These are phyloP conservation scores for Drosophila atripex DNA, from an alignment of 2,888 invertebrate species.

Conservation along the genomic window DNA sequence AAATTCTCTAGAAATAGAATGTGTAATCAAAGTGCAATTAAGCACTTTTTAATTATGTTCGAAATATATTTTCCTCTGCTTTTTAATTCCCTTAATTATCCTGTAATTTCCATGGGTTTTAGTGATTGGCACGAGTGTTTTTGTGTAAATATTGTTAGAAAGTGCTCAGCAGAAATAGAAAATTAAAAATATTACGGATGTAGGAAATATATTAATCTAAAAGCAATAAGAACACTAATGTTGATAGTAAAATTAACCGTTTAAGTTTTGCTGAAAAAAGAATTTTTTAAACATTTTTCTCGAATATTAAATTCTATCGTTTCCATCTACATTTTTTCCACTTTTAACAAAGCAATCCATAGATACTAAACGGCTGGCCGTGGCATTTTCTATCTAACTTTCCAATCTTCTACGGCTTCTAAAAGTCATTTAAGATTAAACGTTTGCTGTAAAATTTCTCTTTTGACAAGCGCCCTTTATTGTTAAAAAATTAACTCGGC, in stretches of 20 bases:
- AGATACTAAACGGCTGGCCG: conserved; percentile 23
- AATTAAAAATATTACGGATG: not conserved
- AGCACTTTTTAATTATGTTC: conserved; percentile 39
- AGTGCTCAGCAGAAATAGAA: not conserved
- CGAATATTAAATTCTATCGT: conserved; percentile 9
- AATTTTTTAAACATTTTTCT: not conserved
- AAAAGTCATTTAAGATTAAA: conserved; percentile 73
- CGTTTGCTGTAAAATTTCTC: conserved; percentile 67
- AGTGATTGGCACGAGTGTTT: conserved; percentile 13
- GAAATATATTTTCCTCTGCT: conserved; percentile 20
- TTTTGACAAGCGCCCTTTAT: conserved; percentile 73
- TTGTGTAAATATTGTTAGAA: conserved; percentile 1
- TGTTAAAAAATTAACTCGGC: conserved; percentile 78
- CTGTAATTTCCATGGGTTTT: conserved; percentile 35
- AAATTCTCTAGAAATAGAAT: conserved; percentile 28
- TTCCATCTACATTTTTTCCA: conserved; percentile 4
- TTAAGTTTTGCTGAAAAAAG: not conserved
- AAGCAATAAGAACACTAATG: not conserved
- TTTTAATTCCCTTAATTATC: conserved; percentile 39
- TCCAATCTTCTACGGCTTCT: conserved; percentile 21
- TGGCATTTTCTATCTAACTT: conserved; percentile 34
- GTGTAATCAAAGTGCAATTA: conserved; percentile 34
- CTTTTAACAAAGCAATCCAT: conserved; percentile 58
- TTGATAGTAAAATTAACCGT: not conserved
- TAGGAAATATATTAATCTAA: not conserved